Evolutionary conservation across 2,113 vertebrate genomes (phyloP).

Genomic region (Capreolus pygargus): DNA sequence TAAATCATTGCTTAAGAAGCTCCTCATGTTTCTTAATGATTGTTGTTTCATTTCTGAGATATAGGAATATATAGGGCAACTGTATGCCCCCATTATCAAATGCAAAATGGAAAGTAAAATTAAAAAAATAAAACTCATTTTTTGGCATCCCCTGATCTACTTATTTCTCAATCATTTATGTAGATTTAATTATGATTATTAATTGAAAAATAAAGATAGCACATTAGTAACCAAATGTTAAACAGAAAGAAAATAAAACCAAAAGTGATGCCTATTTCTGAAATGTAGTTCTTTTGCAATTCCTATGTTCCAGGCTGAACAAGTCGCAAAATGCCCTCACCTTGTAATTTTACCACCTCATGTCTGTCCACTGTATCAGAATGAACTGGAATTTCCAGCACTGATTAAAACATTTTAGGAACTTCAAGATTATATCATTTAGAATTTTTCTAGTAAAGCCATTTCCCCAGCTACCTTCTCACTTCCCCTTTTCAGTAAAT

Average conservation of each 20-base stretch:
- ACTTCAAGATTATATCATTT: not conserved
- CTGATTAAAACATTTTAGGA: not conserved
- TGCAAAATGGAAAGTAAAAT: not conserved
- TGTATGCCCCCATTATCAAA: not conserved
- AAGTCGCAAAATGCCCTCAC: not conserved
- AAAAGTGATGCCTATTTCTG: not conserved
- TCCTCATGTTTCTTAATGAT: not conserved
- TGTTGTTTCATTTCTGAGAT: not conserved
- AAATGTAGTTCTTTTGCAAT: not conserved
- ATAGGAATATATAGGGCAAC: not conserved
- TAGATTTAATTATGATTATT: not conserved
- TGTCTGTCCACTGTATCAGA: not conserved
- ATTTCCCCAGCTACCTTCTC: not conserved
- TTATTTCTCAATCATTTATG: not conserved
- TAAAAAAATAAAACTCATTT: not conserved
- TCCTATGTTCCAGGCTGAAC: not conserved
- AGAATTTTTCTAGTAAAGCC: not conserved
- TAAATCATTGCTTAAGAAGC: not conserved
- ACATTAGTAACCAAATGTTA: not conserved
- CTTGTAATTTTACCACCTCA: not conserved
- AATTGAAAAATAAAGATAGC: constrained; percentile 8
- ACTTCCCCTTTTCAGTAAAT: not conserved
- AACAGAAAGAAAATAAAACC: not conserved
- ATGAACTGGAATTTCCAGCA: not conserved
- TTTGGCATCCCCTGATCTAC: not conserved